Conservation (phyloP, 2,797 vertebrate species). For the Sorex maritimensis region DNA sequence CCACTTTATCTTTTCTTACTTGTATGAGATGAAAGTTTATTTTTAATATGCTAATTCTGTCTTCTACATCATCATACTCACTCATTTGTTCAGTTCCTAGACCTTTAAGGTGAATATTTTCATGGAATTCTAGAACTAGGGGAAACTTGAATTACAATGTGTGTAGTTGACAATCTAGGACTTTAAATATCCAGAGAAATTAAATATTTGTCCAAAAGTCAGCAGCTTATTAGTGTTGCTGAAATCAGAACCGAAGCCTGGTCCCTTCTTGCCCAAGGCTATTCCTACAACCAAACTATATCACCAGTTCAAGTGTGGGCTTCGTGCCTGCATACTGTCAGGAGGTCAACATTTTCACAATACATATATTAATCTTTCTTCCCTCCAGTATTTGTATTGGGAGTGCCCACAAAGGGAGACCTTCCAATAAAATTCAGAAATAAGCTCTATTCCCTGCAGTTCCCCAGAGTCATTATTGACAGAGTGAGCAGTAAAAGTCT, state of each 20-base stretch:
- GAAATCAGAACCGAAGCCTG: not conserved
- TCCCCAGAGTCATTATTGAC: slow-evolving; percentile 26
- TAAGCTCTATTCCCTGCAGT: not conserved
- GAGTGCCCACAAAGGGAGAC: slow-evolving; percentile 52
- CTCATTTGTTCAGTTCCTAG: slow-evolving; percentile 57
- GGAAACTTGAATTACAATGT: not conserved
- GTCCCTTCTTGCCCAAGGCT: not conserved
- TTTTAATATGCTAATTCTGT: slow-evolving; percentile 31
- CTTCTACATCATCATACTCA: not conserved
- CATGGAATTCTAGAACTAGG: slow-evolving; percentile 60
- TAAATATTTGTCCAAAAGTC: slow-evolving; percentile 50
- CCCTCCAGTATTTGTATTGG: slow-evolving; percentile 23
- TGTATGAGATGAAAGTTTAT: not conserved
- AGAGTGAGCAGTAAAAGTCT: slow-evolving; percentile 44
- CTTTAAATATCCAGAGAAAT: slow-evolving; percentile 35
- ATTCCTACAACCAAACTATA: not conserved
- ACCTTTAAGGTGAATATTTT: slow-evolving; percentile 52
- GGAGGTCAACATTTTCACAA: not conserved
- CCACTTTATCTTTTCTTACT: slow-evolving; percentile 48
- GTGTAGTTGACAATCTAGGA: slow-evolving; percentile 44
- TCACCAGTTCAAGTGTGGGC: not conserved
- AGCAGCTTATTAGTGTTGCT: not conserved
- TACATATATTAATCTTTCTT: not conserved
- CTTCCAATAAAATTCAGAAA: slow-evolving; percentile 61
- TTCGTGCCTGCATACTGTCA: not conserved